Evolutionary conservation across 1,140 invertebrate species (phyloP).

Genomic region (Metopolophium dirhodum): DNA sequence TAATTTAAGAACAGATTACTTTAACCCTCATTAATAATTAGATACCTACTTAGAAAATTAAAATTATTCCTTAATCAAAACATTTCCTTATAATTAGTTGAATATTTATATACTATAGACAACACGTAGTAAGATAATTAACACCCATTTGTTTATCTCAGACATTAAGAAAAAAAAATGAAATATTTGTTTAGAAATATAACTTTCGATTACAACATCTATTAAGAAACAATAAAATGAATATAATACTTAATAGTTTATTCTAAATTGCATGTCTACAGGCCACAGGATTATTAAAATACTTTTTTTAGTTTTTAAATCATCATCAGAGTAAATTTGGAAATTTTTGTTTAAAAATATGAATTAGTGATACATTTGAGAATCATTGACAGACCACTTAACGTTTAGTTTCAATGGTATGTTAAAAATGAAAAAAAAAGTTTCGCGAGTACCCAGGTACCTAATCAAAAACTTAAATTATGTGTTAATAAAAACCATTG

Average conservation of each 20-base stretch:
- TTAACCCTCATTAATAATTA: neutral
- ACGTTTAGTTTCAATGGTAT: neutral
- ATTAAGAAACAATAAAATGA: neutral
- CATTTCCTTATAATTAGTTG: neutral
- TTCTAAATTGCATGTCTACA: neutral
- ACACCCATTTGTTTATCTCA: neutral
- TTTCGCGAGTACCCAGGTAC: neutral
- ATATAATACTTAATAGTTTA: neutral
- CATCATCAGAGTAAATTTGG: neutral
- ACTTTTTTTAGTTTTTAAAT: neutral
- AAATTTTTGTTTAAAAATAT: neutral
- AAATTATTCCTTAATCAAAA: neutral
- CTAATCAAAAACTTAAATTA: neutral
- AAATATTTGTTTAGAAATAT: too few species aligned
- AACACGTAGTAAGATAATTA: neutral
- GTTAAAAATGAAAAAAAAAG: neutral
- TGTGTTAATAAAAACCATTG: neutral
- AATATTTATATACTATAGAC: neutral
- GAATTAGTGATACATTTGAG: neutral
- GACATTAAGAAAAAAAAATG: neutral
- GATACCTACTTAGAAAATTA: neutral
- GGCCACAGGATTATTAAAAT: neutral
- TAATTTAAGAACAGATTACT: neutral
- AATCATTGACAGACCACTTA: neutral
- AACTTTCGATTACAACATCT: neutral